Evolutionary conservation across 1,140 invertebrate species (phyloP).

Genomic region (Wiebesia pumilae): DNA sequence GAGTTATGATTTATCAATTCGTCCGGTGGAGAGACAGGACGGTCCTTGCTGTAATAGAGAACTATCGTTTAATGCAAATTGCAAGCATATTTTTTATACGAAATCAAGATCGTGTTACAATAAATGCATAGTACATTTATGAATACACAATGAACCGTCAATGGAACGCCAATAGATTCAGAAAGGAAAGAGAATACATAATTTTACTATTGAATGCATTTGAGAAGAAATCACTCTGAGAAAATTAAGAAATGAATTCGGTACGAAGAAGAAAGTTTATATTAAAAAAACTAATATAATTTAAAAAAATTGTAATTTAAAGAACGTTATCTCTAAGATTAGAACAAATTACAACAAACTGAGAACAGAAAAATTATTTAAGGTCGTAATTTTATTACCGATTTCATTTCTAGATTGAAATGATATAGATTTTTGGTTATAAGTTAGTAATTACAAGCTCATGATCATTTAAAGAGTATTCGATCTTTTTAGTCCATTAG

Average conservation of each 20-base stretch:
- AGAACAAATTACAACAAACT: too few species aligned
- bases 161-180: not conserved
- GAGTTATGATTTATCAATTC: slow-evolving; percentile 70
- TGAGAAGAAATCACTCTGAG: not conserved
- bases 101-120: slow-evolving; percentile 8
- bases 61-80: not conserved
- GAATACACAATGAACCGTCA: not conserved
- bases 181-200: not conserved
- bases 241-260: not conserved
- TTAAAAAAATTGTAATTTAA: not conserved
- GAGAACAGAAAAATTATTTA: too few species aligned
- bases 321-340: not conserved
- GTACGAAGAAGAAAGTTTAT: too few species aligned
- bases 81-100: not conserved
- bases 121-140: not conserved
- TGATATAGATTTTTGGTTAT: not conserved
- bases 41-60: slow-evolving; percentile 75
- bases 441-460: slow-evolving; percentile 15
- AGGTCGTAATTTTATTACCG: too few species aligned
- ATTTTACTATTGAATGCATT: not conserved
- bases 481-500: slow-evolving; percentile 19
- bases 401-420: not conserved
- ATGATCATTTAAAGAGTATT: not conserved
- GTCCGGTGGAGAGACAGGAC: slow-evolving; percentile 74
- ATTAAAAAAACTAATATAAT: too few species aligned